Evolutionary conservation across 2,797 vertebrate genomes (phyloP).

Genomic region (Amblyopsis hoosieri): DNA sequence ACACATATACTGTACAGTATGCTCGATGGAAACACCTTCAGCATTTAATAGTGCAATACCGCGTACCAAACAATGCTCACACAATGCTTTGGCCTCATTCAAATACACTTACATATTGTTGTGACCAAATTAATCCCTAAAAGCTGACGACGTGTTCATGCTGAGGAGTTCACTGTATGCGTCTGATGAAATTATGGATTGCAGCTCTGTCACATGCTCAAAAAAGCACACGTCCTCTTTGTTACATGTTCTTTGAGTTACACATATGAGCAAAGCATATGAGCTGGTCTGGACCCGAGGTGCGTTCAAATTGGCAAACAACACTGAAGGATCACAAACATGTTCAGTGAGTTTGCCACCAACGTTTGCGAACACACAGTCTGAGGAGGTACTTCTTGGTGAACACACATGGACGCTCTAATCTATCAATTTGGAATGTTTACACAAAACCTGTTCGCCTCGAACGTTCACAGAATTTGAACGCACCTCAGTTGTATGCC

Average conservation of each 20-base stretch:
- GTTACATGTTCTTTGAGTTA: constrained; percentile 13
- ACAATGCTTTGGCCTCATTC: constrained; percentile 22
- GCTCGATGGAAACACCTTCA: too few relatives aligned
- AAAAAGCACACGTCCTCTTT: background rate
- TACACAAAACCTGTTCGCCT: too few relatives aligned
- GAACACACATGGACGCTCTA: too few relatives aligned
- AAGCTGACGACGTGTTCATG: constrained; percentile 12
- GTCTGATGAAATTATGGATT: constrained; percentile 13
- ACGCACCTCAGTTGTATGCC: background rate
- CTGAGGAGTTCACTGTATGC: constrained; percentile 10
- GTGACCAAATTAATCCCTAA: constrained; percentile 25
- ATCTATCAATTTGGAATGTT: too few relatives aligned
- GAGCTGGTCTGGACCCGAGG: background rate
- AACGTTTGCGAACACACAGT: too few relatives aligned
- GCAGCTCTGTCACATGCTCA: constrained; percentile 4
- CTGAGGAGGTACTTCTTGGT: too few relatives aligned
- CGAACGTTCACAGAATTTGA: too few relatives aligned
- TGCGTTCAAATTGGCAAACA: too few relatives aligned
- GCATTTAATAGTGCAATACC: too few relatives aligned
- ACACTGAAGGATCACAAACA: too few relatives aligned
- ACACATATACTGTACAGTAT: background rate
- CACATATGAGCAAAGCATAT: constrained; percentile 1
- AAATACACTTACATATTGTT: constrained; percentile 35
- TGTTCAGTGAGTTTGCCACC: too few relatives aligned
- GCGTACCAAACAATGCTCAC: constrained; percentile 15